Evolutionary conservation across 1,140 invertebrate species (phyloP).

Genomic region (Proctacanthus coquilletti): DNA sequence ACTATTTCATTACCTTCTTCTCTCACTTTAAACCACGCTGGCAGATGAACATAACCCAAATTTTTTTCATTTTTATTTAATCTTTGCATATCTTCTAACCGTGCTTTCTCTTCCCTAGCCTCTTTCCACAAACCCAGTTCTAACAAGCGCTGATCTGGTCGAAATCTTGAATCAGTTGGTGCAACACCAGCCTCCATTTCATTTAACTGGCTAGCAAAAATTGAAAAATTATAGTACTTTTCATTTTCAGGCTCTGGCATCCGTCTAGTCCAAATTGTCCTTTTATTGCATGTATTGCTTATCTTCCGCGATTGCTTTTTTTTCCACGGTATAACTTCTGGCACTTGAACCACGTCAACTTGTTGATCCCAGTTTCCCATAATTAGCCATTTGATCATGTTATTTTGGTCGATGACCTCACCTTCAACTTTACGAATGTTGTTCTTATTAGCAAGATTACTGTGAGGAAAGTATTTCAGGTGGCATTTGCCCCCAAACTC

Average conservation of each 20-base stretch:
- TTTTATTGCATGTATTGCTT: constrained; percentile 74
- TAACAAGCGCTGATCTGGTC: constrained; percentile 96
- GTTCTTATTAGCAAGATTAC: constrained; percentile 85
- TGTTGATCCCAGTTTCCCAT: constrained; percentile 91
- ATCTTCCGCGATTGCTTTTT: no score
- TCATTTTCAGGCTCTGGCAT: constrained; percentile 52
- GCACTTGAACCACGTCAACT: constrained; percentile 85
- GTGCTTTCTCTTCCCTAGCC: constrained; percentile 75
- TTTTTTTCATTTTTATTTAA: constrained; percentile 36
- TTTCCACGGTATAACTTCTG: constrained; percentile 79
- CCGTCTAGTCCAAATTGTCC: constrained; percentile 71
- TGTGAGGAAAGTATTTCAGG: constrained; percentile 95
- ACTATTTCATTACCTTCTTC: constrained; percentile 49
- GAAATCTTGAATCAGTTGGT: constrained; percentile 83
- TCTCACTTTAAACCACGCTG: constrained; percentile 11
- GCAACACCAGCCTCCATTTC: constrained; percentile 84
- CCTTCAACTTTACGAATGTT: constrained; percentile 79
- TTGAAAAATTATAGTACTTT: constrained; percentile 81
- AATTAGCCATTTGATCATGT: constrained; percentile 52
- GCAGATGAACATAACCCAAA: not conserved
- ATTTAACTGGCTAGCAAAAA: constrained; percentile 93
- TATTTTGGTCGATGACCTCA: constrained; percentile 49
- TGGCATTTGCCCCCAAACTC: constrained; percentile 88
- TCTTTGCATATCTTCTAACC: constrained; percentile 78
- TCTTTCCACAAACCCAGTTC: constrained; percentile 93